Percentiles rank a stretch among this genome's conserved stretches.
Evolutionary conservation across 37 sponge, comb jelly and placozoan genomes (phyloP).

Genomic region (Chondrilla cf. caribensis): DNA sequence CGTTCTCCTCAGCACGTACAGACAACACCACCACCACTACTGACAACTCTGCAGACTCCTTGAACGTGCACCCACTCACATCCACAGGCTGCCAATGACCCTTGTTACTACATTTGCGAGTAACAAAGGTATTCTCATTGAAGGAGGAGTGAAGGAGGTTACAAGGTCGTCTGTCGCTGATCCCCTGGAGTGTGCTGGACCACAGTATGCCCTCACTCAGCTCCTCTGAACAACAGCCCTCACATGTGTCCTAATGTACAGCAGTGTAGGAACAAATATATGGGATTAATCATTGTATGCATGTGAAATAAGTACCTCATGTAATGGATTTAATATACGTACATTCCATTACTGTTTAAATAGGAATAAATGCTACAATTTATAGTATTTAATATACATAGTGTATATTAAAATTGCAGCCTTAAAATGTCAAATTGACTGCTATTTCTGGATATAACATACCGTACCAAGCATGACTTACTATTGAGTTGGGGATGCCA

Average conservation of each 20-base stretch:
- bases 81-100: slow-evolving; percentile 4
- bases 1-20: background rate
- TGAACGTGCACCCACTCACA: background rate
- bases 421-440: no score
- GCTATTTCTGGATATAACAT: no score
- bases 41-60: background rate
- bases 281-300: no score
- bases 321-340: no score
- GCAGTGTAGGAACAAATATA: no score
- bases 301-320: no score
- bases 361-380: no score
- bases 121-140: background rate
- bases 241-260: background rate
- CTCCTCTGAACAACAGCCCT: background rate
- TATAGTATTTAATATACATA: no score
- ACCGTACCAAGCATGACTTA: background rate
- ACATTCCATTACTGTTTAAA: no score
- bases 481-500: slow-evolving; percentile 7
- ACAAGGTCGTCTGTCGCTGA: background rate
- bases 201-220: background rate
- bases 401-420: no score
- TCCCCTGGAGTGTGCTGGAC: background rate
- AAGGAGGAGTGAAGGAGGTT: background rate
- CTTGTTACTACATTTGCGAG: background rate
- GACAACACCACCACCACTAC: background rate